Percentiles rank a stretch among this genome's conserved stretches.
phyloP scores from a whole-genome alignment of 2,113 vertebrate species.

The Cyphomyrus plagiostoma region DNA sequence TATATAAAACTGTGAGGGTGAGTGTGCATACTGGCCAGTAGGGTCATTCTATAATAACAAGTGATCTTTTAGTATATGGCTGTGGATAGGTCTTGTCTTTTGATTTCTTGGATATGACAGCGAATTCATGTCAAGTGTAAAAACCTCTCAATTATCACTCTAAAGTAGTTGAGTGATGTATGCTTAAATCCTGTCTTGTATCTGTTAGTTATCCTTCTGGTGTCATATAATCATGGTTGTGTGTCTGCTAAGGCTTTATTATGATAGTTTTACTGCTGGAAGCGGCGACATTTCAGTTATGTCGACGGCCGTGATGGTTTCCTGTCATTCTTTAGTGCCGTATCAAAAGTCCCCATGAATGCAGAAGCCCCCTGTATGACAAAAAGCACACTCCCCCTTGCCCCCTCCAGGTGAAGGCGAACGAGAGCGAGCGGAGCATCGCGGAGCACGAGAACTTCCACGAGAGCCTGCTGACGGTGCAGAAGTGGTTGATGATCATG shows the following conservation, averaged over 20 bases:
- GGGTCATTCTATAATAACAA: neutral
- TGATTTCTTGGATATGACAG: neutral
- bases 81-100: neutral
- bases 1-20: constrained; percentile 70
- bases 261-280: neutral
- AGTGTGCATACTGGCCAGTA: neutral
- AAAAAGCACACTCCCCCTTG: neutral
- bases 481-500: constrained; percentile 70
- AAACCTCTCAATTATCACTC: neutral
- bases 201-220: neutral
- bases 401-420: constrained; percentile 43
- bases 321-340: neutral
- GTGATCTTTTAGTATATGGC: neutral
- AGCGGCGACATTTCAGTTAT: neutral
- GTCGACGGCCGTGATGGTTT: neutral
- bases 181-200: neutral
- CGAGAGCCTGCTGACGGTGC: constrained; percentile 63
- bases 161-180: neutral
- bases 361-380: neutral
- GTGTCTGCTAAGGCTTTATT: neutral
- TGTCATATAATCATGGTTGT: neutral
- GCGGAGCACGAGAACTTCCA: constrained; percentile 68
- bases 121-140: neutral
- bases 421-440: constrained; percentile 51
- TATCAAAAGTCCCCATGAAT: neutral